Conservation (phyloP, 35 echinoderm and acorn worm species). For the Ophioderma brevispina region DNA sequence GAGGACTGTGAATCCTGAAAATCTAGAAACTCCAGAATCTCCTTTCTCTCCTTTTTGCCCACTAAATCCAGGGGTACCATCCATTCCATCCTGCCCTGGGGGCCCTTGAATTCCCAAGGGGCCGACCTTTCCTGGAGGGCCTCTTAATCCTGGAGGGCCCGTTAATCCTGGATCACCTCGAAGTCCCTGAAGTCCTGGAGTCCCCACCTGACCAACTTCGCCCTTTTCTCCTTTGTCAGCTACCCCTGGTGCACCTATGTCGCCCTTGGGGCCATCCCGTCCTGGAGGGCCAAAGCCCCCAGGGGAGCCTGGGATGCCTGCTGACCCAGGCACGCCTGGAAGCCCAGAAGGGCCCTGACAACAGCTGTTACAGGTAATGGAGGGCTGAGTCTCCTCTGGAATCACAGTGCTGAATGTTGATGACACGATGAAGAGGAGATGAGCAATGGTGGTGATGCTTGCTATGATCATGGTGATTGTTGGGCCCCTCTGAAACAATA, state of each 20-base stretch:
- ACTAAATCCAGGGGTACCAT: background rate
- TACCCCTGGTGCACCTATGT: background rate
- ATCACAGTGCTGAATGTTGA: too few species aligned
- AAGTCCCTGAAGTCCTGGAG: background rate
- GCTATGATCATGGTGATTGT: too few species aligned
- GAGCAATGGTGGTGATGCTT: too few species aligned
- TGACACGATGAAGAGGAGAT: too few species aligned
- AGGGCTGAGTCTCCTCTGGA: background rate
- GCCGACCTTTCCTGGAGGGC: background rate
- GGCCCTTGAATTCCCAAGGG: background rate
- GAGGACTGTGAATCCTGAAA: background rate
- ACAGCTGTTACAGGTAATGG: background rate
- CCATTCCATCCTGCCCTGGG: background rate
- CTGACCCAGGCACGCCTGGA: background rate
- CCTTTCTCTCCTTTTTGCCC: conserved; percentile 6
- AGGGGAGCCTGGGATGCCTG: background rate
- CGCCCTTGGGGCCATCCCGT: background rate
- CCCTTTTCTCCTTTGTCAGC: background rate
- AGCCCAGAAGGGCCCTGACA: background rate
- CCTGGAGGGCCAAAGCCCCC: background rate
- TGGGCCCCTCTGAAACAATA: too few species aligned
- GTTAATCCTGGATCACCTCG: background rate
- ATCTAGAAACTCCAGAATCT: background rate
- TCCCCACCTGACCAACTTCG: background rate
- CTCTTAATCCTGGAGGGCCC: background rate